Percentiles rank a stretch among this genome's conserved stretches.
phyloP scores from a whole-genome alignment of 2,113 vertebrate genomes.

The Caranx melampygus region DNA sequence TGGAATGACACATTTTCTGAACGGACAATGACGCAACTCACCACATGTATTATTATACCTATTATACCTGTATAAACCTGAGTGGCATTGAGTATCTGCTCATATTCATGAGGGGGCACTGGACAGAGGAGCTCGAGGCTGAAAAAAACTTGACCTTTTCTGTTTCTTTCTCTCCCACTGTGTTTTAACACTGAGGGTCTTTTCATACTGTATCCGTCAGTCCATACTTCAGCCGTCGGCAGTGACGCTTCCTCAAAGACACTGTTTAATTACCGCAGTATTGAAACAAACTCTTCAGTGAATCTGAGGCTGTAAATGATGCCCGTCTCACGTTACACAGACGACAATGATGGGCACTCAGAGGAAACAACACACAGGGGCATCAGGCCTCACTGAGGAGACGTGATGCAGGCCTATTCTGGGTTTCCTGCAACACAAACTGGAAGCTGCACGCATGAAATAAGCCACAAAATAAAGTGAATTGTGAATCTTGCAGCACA shows the following conservation, averaged over 20 bases:
- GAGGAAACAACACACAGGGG: not conserved
- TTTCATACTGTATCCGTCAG: not conserved
- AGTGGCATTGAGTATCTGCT: too few species aligned
- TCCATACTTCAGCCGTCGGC: not conserved
- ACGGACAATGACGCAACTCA: too few species aligned
- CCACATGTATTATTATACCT: too few species aligned
- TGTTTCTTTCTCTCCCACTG: not conserved
- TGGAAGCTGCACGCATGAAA: not conserved
- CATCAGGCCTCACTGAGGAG: not conserved
- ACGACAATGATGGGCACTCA: not conserved
- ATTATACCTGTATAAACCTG: too few species aligned
- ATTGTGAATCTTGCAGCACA: not conserved
- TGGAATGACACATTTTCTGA: not conserved
- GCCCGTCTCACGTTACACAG: constrained; percentile 27
- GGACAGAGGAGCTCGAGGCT: too few species aligned
- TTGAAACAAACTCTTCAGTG: constrained; percentile 25
- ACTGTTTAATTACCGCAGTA: not conserved
- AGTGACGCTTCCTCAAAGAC: not conserved
- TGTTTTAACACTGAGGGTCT: not conserved
- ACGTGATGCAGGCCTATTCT: constrained; percentile 6
- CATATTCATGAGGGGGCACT: too few species aligned
- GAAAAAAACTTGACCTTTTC: too few species aligned
- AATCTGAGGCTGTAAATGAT: constrained; percentile 8
- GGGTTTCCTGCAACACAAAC: not conserved
- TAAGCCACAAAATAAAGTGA: not conserved